Percentiles rank a stretch among this genome's conserved stretches.
These are phyloP conservation scores for Dynastes tityus DNA, from an alignment of 2,888 invertebrate genomes.

Conservation along the genomic window DNA sequence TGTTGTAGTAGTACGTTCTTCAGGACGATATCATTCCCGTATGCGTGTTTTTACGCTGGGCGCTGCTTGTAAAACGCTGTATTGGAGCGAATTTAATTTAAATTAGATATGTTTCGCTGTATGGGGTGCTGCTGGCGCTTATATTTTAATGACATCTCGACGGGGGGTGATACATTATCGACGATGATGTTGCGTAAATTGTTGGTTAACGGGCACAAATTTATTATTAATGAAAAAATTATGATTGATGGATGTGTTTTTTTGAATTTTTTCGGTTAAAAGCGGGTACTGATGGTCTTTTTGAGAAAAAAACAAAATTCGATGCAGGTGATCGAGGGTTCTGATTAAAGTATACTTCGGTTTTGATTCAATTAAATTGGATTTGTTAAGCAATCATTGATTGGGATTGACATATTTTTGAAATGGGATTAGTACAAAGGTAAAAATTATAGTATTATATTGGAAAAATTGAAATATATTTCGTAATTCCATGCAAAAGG, in stretches of 20 bases:
- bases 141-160: slow-evolving; percentile 21
- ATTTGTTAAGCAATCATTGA: not conserved
- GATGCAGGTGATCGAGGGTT: not conserved
- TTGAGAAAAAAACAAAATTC: slow-evolving; percentile 3
- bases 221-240: slow-evolving; percentile 8
- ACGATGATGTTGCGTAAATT: slow-evolving; percentile 20
- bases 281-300: not conserved
- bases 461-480: not conserved
- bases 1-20: not conserved
- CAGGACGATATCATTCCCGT: not conserved
- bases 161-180: not conserved
- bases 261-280: not conserved
- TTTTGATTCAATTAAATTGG: not conserved
- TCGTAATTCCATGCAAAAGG: no score
- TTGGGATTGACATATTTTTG: no score
- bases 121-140: not conserved
- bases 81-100: slow-evolving; percentile 11
- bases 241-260: slow-evolving; percentile 20
- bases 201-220: not conserved
- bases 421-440: no score
- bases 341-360: no score
- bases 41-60: not conserved
- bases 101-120: slow-evolving; percentile 9
- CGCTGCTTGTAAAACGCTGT: no score
- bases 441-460: no score